Conservation (phyloP, 2,888 invertebrate genomes). For the Cremastobaeus sp. region DNA sequence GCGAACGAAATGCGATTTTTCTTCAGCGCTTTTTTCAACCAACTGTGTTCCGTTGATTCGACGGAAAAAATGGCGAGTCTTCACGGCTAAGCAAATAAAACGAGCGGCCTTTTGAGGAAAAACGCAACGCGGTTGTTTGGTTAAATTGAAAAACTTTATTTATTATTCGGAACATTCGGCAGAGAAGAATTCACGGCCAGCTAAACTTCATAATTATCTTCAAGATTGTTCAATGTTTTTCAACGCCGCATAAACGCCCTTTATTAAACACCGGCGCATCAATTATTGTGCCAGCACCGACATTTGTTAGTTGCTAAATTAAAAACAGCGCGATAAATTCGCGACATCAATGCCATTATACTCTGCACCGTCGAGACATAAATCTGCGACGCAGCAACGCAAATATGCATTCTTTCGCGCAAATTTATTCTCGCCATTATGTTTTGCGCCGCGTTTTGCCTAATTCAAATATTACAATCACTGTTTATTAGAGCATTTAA, state of each 20-base stretch:
- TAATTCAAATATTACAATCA: slow-evolving; percentile 45
- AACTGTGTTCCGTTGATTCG: neutral
- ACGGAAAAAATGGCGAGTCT: neutral
- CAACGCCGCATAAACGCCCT: neutral
- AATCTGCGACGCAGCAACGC: slow-evolving; percentile 28
- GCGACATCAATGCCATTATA: slow-evolving; percentile 32
- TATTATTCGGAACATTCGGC: slow-evolving; percentile 10
- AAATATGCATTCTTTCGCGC: slow-evolving; percentile 22
- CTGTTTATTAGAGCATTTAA: no score
- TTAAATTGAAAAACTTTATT: slow-evolving; percentile 16
- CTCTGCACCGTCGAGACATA: slow-evolving; percentile 14
- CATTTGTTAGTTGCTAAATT: slow-evolving; percentile 13
- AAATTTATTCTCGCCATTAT: slow-evolving; percentile 44
- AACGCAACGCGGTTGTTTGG: neutral
- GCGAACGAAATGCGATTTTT: slow-evolving; percentile 1
- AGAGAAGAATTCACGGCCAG: neutral
- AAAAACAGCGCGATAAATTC: slow-evolving; percentile 28
- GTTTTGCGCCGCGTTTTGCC: slow-evolving; percentile 30
- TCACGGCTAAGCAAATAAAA: slow-evolving; percentile 5
- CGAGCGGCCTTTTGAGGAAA: neutral
- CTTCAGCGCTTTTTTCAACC: neutral
- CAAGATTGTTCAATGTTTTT: slow-evolving; percentile 4
- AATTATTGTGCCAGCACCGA: slow-evolving; percentile 1
- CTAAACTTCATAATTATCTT: slow-evolving; percentile 5
- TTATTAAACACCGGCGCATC: slow-evolving; percentile 8